Percentiles rank a stretch among this genome's conserved stretches.
Evolutionary conservation across 2,797 vertebrate genomes (phyloP).

Genomic region (Taenioides sp.): DNA sequence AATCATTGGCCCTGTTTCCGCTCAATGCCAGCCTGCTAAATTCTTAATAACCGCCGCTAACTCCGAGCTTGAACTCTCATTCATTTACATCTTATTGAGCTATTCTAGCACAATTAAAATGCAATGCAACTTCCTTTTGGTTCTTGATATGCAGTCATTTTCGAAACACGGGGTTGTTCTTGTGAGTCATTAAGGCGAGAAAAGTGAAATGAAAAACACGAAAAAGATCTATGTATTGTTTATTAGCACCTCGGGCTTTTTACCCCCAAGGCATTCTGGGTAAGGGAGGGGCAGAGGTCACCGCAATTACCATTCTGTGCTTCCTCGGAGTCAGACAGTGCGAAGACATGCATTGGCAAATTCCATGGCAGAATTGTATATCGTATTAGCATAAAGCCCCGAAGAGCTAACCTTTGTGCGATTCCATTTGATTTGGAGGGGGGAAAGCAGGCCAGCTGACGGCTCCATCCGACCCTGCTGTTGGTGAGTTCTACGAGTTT

Average conservation of each 20-base stretch:
- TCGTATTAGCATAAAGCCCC: conserved; percentile 76
- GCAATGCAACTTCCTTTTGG: conserved; percentile 54
- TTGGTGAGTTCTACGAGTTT: conserved; percentile 74
- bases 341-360: conserved; percentile 77
- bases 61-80: conserved; percentile 57
- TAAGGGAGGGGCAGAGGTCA: conserved; percentile 73
- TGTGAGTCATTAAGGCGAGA: conserved; percentile 59
- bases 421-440: conserved; percentile 73
- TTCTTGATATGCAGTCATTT: conserved; percentile 59
- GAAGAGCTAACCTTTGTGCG: conserved; percentile 77
- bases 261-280: conserved; percentile 73
- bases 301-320: conserved; percentile 73
- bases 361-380: conserved; percentile 74
- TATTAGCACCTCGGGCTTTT: conserved; percentile 74
- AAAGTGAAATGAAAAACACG: conserved; percentile 69
- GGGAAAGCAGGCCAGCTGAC: conserved; percentile 63
- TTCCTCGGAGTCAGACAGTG: conserved; percentile 70
- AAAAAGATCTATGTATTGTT: conserved; percentile 78
- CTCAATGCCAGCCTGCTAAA: conserved; percentile 85
- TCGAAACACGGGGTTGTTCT: conserved; percentile 62
- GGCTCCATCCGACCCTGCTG: conserved; percentile 58
- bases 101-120: conserved; percentile 66
- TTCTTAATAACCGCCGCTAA: conserved; percentile 87
- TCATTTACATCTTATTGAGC: conserved; percentile 73
- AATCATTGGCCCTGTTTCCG: conserved; percentile 89